Conservation (phyloP, 1,140 invertebrate species). For the Cydia fagiglandana region DNA sequence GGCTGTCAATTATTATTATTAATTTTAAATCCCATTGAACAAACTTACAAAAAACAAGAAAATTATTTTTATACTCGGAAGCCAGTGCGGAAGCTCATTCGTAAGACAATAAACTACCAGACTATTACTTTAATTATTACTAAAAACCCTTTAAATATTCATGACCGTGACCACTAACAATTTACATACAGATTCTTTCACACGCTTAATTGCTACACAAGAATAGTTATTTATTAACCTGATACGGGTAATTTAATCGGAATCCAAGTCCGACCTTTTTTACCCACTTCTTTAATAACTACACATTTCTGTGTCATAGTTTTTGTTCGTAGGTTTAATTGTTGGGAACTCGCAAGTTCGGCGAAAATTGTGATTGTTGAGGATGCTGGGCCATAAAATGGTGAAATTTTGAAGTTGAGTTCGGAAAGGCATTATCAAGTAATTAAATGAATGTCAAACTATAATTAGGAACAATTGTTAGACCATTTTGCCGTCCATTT, state of each 20-base stretch:
- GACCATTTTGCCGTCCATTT: not conserved
- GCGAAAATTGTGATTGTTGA: constrained; percentile 17
- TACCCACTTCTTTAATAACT: constrained; percentile 3
- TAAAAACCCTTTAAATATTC: constrained; percentile 6
- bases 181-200: constrained; percentile 48
- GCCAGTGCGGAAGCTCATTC: no score
- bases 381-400: not conserved
- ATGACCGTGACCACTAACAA: constrained; percentile 29
- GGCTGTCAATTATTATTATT: no score
- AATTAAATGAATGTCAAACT: not conserved
- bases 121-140: not conserved
- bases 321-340: constrained; percentile 22
- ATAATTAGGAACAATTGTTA: not conserved
- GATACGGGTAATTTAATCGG: constrained; percentile 48
- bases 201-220: constrained; percentile 60
- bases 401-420: not conserved
- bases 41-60: not conserved
- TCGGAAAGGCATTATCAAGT: not conserved
- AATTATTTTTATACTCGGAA: not conserved
- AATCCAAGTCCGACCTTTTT: constrained; percentile 40
- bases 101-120: not conserved
- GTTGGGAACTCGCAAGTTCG: constrained; percentile 7
- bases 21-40: no score
- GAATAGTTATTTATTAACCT: constrained; percentile 59
- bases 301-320: constrained; percentile 10